Conservation (phyloP, 2,888 invertebrate genomes). For the Nemurella pictetii region DNA sequence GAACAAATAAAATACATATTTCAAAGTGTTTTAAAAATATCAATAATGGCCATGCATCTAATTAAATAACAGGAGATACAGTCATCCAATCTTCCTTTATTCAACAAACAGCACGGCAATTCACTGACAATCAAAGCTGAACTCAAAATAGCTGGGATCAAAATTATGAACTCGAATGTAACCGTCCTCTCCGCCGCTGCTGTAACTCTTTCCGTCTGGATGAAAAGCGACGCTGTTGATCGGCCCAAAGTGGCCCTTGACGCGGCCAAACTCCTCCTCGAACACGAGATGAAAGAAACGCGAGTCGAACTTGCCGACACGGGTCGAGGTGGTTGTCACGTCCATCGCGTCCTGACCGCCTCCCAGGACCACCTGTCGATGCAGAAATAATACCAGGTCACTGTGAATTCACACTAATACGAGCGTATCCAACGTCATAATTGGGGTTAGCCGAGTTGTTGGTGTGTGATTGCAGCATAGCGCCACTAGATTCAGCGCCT, state of each 20-base stretch:
- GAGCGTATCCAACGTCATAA: too few relatives aligned
- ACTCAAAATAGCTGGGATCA: conserved; percentile 95
- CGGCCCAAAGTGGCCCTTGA: conserved; percentile 99
- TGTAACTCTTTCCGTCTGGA: conserved; percentile 95
- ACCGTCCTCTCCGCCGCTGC: conserved; percentile 98
- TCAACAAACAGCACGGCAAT: neutral
- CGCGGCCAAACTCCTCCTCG: conserved; percentile 94
- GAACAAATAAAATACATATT: neutral
- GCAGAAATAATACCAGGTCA: too few relatives aligned
- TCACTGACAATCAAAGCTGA: conserved; percentile 78
- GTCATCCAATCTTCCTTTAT: conserved; percentile 5
- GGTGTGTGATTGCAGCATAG: too few relatives aligned
- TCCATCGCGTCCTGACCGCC: conserved; percentile 99
- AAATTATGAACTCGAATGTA: conserved; percentile 95
- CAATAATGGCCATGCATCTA: neutral
- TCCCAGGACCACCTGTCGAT: conserved; percentile 80
- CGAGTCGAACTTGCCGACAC: conserved; percentile 96
- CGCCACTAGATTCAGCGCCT: too few relatives aligned
- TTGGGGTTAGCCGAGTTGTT: too few relatives aligned
- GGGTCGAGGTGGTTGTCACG: conserved; percentile 91
- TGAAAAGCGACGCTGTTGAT: conserved; percentile 98
- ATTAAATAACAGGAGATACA: too few relatives aligned
- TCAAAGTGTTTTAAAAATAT: neutral
- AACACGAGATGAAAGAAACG: conserved; percentile 93
- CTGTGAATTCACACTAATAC: too few relatives aligned